Percentiles rank a stretch among this genome's conserved stretches.
phyloP scores from a whole-genome alignment of 2,797 vertebrate genomes.

The Cyclura pinguis region DNA sequence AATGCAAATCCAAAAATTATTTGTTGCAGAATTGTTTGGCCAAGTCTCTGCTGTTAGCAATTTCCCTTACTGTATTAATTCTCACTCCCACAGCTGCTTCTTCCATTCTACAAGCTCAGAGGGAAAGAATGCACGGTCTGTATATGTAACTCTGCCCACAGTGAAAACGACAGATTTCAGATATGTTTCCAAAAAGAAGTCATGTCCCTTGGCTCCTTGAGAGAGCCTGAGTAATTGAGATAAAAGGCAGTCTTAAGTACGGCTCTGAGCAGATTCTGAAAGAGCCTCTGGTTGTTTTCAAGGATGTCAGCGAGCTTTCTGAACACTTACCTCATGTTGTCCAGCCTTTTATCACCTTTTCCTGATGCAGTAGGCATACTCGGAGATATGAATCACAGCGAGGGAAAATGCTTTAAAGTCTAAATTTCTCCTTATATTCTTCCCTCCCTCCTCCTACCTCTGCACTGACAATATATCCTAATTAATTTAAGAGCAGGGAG shows the following conservation, averaged over 20 bases:
- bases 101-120: slow-evolving; percentile 25
- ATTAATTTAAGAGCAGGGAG: neutral
- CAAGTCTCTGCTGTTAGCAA: slow-evolving; percentile 2
- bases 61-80: neutral
- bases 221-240: slow-evolving; percentile 25
- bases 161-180: neutral
- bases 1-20: neutral
- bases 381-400: slow-evolving; percentile 34
- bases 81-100: neutral
- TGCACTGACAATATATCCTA: slow-evolving; percentile 7
- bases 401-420: slow-evolving; percentile 17
- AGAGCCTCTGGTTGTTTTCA: slow-evolving; percentile 67
- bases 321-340: slow-evolving; percentile 69
- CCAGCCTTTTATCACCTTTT: slow-evolving; percentile 60
- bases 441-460: neutral
- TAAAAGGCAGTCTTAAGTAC: slow-evolving; percentile 13
- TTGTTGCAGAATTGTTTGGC: slow-evolving; percentile 5
- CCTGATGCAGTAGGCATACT: slow-evolving; percentile 45
- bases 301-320: slow-evolving; percentile 52
- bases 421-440: neutral
- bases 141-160: slow-evolving; percentile 14
- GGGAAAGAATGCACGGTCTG: slow-evolving; percentile 41
- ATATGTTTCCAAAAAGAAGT: neutral
- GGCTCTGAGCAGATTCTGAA: slow-evolving; percentile 39
- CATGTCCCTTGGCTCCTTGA: neutral